Percentiles rank a stretch among this genome's conserved stretches.
Evolutionary conservation across 1,140 invertebrate species (phyloP).

Genomic region (Adoxophyes honmai): DNA sequence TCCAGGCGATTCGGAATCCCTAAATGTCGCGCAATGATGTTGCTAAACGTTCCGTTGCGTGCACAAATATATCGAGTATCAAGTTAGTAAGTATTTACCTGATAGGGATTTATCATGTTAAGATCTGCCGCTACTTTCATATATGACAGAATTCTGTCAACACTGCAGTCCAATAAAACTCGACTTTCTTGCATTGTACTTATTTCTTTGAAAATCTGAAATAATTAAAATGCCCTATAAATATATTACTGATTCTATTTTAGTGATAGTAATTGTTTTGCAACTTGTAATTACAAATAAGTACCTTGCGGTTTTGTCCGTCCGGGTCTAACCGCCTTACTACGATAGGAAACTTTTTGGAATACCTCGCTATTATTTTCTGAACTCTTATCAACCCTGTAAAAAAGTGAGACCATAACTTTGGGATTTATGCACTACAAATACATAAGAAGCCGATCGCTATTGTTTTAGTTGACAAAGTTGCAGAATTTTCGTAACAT

Average conservation of each 20-base stretch:
- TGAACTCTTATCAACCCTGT: conserved; percentile 59
- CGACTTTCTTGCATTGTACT: conserved; percentile 78
- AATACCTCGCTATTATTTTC: conserved; percentile 55
- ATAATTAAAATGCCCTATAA: no score
- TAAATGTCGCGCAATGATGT: no score
- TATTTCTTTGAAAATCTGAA: conserved; percentile 59
- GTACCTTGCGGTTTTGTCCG: conserved; percentile 71
- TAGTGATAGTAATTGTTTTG: no score
- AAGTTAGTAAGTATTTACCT: conserved; percentile 44
- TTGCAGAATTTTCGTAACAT: no score
- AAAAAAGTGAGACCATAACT: conserved; percentile 20
- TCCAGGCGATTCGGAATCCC: no score
- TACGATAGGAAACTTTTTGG: conserved; percentile 71
- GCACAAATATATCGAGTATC: neutral
- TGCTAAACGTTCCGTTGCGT: no score
- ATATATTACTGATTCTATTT: no score
- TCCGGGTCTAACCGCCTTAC: conserved; percentile 79
- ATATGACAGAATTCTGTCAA: conserved; percentile 81
- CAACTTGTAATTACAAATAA: no score
- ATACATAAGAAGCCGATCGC: no score
- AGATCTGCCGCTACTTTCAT: conserved; percentile 87
- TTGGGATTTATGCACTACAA: no score
- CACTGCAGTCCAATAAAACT: conserved; percentile 89
- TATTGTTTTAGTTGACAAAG: no score
- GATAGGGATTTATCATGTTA: conserved; percentile 86